Evolutionary conservation across 2,113 vertebrate species (phyloP).

Genomic region (Lepus americanus): DNA sequence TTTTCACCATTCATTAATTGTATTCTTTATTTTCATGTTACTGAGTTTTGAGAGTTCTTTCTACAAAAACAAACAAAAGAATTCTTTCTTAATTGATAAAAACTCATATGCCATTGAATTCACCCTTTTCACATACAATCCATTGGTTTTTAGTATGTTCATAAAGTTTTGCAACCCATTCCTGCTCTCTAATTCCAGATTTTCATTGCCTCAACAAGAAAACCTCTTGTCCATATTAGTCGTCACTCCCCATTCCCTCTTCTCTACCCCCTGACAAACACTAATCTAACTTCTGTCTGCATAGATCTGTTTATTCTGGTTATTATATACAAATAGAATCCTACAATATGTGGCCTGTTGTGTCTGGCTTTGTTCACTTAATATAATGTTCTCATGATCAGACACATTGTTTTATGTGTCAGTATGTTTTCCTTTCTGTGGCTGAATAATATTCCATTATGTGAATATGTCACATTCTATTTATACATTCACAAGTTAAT

Average conservation of each 20-base stretch:
- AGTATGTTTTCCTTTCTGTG: background rate
- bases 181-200: too few species aligned
- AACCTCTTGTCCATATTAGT: background rate
- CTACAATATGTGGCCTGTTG: background rate
- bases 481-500: background rate
- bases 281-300: background rate
- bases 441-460: background rate
- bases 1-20: too few species aligned
- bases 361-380: conserved; percentile 17
- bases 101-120: background rate
- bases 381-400: background rate
- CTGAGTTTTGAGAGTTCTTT: too few species aligned
- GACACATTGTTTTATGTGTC: background rate
- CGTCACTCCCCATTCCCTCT: background rate
- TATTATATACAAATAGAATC: background rate
- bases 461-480: background rate
- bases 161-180: background rate
- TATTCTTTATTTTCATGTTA: too few species aligned
- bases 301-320: background rate
- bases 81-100: too few species aligned
- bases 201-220: background rate
- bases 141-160: background rate
- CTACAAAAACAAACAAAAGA: too few species aligned
- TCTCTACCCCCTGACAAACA: background rate
- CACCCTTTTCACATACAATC: conserved; percentile 2